Evolutionary conservation across 30 jellyfish, hydroid and myxozoan species (phyloP), one percentile per base, ranked within the genome.

Genomic region (Aurelia aurita): DNA sequence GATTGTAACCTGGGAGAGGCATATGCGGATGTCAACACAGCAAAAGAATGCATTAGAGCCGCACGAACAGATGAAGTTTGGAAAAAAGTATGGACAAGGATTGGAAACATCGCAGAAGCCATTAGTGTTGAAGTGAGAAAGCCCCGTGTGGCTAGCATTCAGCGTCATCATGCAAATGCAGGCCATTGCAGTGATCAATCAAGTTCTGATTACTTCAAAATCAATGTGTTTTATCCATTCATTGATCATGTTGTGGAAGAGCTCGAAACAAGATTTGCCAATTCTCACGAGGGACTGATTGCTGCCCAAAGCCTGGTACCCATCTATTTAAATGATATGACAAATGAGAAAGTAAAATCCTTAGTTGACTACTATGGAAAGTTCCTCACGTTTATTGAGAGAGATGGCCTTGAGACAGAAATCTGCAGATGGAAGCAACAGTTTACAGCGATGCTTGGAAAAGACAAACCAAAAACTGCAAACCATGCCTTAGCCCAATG

Each of bases 71-170:
- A 66, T 66, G 79, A 66, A 66, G 79, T 66, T 66, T 27, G 76
- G 69, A 81, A 75, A 75, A 75, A 32, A 29, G 87, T 75, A 57
- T 75, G 87, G 87, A 75, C 57, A 51, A 75, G 87, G 87, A 75
- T 75, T 75, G 87, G 46, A 75, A 75, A 44, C 61, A 75, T 75
- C 16, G 78, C 75, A 75, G 60, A 75, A 0, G 49, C 26, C 87
- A 75, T 57, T 44, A 3, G 87, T 75, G 87, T 75, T 47, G 76
- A 75, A 75, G 59, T 75, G 58, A 75, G 76, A 55, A 75, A 75
- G 82, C 86, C 86, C 87, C 58, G 77, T 5, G 76, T 75, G 25
- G 82, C 87, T 45, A 49, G 87, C 77, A 75, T 57, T 75, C 76
- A 75, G 87, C 75, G 77, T 74, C 87, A 47, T 74, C 87, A 15